phyloP scores from a whole-genome alignment of 2,797 vertebrate species.

The Aratinga solstitialis region DNA sequence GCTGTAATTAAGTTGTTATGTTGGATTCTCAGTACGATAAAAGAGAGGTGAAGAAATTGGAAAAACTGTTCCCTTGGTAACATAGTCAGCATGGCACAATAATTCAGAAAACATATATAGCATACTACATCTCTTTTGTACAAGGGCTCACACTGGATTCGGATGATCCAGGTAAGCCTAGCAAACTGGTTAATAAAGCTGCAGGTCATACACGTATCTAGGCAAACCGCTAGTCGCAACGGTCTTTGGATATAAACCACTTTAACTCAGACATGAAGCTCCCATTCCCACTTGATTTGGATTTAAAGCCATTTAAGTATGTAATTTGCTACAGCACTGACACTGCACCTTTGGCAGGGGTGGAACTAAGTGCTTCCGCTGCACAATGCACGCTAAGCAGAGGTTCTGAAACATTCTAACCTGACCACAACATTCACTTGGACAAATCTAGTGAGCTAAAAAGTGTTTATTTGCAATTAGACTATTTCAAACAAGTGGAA shows the following conservation, averaged over 20 bases:
- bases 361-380: not conserved
- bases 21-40: not conserved
- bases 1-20: not conserved
- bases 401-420: not conserved
- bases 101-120: not conserved
- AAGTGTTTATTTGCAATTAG: not conserved
- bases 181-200: not conserved
- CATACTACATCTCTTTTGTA: not conserved
- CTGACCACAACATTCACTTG: not conserved
- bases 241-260: not conserved
- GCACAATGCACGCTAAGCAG: not conserved
- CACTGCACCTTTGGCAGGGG: not conserved
- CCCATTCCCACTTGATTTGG: not conserved
- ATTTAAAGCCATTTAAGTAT: not conserved
- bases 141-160: not conserved
- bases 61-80: not conserved
- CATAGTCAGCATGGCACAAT: not conserved
- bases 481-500: not conserved
- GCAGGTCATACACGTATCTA: not conserved
- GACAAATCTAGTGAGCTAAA: not conserved
- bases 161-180: not conserved
- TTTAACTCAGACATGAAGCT: not conserved
- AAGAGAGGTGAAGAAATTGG: not conserved
- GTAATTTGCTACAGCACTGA: not conserved
- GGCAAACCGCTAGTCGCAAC: not conserved